Conservation (phyloP, 2,113 vertebrate species). For the Daphoenositta chrysoptera region DNA sequence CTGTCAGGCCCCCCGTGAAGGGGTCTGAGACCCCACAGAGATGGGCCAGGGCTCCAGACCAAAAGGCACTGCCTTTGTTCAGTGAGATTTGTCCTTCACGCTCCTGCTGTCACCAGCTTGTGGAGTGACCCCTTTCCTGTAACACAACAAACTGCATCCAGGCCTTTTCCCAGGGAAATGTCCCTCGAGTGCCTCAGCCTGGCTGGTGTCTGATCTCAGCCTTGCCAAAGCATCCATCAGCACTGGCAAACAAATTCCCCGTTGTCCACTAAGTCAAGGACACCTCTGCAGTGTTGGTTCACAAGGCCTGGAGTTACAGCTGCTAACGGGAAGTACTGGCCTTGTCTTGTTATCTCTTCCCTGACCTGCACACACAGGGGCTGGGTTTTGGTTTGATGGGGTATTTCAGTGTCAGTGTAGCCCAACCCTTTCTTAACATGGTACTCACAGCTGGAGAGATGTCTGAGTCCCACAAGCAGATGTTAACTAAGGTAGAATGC, state of each 20-base stretch:
- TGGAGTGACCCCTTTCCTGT: not conserved
- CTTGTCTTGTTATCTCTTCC: not conserved
- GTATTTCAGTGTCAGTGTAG: not conserved
- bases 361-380: not conserved
- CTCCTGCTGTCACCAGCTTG: not conserved
- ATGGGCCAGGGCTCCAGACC: not conserved
- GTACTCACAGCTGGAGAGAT: not conserved
- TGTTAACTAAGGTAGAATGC: not conserved
- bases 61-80: no score
- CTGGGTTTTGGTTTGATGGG: not conserved
- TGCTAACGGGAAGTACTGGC: not conserved
- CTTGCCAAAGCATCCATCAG: not conserved
- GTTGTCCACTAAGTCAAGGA: rapidly evolving
- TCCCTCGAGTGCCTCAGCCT: not conserved
- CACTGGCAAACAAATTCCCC: not conserved
- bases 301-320: not conserved
- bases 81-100: not conserved
- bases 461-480: not conserved
- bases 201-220: not conserved
- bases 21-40: rapidly evolving
- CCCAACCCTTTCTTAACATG: not conserved
- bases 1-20: not conserved
- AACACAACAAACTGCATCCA: not conserved
- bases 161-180: not conserved
- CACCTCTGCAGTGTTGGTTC: not conserved